Evolutionary conservation across 2,797 vertebrate genomes (phyloP), one percentile per base, ranked within the genome.

Genomic region (Mallotus villosus): DNA sequence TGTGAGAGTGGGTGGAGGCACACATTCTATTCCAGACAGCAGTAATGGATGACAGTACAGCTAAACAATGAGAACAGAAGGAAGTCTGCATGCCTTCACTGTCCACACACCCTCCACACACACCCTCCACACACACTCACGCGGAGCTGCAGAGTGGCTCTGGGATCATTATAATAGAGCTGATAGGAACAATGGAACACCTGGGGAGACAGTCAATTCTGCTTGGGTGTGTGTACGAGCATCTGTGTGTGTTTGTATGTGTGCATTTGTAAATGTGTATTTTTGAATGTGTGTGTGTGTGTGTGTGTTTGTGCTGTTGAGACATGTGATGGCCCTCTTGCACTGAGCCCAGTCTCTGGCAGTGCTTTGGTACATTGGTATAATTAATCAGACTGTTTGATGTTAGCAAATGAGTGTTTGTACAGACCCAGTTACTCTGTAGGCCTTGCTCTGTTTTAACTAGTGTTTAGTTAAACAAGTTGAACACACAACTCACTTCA

Each of bases 31-130:
- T 87, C 84, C 81, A 90, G 86, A 89, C 90, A 90, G 87, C 80
- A 88, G 83, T 90, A 91, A 92, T 91, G 86, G 88, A 92, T 91
- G 90, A 86, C 83, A 87, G 82, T 84, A 84, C 81, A 85, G 83
- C 77, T 74, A 75, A 86, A 73, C 61, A 65, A 74, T 59, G n/a
- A 65, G 34, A 70, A 46, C 73, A 79, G 79, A 83, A 82, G 84
- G 81, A 87, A 85, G 85, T 83, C 82, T 84, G 86, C 76, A 17
- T 79, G 81, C 78, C 72, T 72, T 74, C 74, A 72, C 79, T 78
- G 82, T 82, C 80, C 80, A 68, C 79, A 41, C 7, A 41, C 37
- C 37, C 37, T 41, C 7, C 9, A 41, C 37, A 41, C 37, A 41
- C 37, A 41, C 37, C 7, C 9, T 11, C 7, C 37, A 41, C 37